These are phyloP conservation scores for Nephila pilipes DNA, from an alignment of 1,140 invertebrate species.

Conservation along the genomic window DNA sequence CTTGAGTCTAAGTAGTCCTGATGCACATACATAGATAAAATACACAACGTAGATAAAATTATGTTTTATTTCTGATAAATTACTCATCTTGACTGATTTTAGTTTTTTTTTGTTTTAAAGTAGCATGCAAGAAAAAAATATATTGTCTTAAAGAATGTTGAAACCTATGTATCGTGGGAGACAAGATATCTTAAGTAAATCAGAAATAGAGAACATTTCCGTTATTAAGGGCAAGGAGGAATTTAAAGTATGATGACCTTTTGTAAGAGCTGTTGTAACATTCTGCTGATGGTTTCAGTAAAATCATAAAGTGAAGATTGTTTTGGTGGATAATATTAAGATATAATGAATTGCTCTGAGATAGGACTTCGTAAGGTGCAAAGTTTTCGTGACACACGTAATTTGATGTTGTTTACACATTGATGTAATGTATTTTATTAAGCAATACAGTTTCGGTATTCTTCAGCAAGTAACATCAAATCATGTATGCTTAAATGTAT, in stretches of 20 bases:
- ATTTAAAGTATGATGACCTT: neutral
- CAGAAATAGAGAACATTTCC: neutral
- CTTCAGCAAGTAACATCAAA: too few species aligned
- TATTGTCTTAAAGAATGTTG: neutral
- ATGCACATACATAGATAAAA: too few species aligned
- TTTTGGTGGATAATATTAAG: neutral
- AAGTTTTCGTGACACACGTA: neutral
- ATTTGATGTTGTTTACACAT: neutral
- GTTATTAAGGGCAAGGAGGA: neutral
- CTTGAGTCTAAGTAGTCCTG: too few species aligned
- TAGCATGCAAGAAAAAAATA: neutral
- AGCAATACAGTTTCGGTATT: too few species aligned
- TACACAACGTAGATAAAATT: too few species aligned
- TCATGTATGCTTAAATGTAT: too few species aligned
- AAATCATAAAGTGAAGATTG: neutral
- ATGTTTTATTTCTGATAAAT: too few species aligned
- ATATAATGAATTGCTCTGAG: neutral
- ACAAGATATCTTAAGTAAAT: neutral
- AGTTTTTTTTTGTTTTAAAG: too few species aligned
- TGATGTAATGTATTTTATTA: too few species aligned
- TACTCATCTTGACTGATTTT: too few species aligned
- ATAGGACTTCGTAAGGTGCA: neutral
- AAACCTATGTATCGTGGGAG: neutral
- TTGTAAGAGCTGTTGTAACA: neutral
- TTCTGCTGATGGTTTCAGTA: neutral